A percentile compares a stretch with the other conserved stretches of the same genome.
phyloP scores from a whole-genome alignment of 2,113 vertebrate species.

The Rhizomys pruinosus region DNA sequence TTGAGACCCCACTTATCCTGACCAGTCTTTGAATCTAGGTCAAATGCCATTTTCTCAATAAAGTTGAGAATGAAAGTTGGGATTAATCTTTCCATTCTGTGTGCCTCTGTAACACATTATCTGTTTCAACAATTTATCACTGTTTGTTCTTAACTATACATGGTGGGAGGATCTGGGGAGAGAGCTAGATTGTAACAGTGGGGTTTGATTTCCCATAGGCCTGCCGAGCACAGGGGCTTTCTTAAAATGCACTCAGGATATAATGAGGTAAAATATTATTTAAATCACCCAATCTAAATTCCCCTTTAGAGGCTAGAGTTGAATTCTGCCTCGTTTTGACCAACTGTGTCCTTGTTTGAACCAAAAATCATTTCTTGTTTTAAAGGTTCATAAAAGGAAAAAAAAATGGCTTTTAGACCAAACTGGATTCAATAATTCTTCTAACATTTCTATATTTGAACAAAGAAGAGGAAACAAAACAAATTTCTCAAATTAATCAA shows the following conservation, averaged over 20 bases:
- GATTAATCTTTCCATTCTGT: not conserved
- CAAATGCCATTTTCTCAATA: constrained; percentile 1
- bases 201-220: not conserved
- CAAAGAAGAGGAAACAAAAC: not conserved
- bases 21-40: not conserved
- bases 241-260: constrained; percentile 9
- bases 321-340: not conserved
- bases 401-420: not conserved
- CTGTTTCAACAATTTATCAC: constrained; percentile 24
- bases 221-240: not conserved
- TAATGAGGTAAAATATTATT: not conserved
- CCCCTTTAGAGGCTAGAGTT: not conserved
- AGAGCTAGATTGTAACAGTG: not conserved
- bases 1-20: not conserved
- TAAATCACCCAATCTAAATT: not conserved
- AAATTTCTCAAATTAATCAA: constrained; percentile 9
- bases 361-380: constrained; percentile 34
- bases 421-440: constrained; percentile 1
- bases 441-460: not conserved
- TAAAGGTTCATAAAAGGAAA: not conserved
- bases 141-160: not conserved
- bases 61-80: not conserved
- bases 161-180: not conserved
- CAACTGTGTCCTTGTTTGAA: not conserved
- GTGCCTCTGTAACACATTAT: not conserved